Base-by-base conservation (phyloP, 2,888 invertebrate species). In the Drosophila peninsularis region DNA sequence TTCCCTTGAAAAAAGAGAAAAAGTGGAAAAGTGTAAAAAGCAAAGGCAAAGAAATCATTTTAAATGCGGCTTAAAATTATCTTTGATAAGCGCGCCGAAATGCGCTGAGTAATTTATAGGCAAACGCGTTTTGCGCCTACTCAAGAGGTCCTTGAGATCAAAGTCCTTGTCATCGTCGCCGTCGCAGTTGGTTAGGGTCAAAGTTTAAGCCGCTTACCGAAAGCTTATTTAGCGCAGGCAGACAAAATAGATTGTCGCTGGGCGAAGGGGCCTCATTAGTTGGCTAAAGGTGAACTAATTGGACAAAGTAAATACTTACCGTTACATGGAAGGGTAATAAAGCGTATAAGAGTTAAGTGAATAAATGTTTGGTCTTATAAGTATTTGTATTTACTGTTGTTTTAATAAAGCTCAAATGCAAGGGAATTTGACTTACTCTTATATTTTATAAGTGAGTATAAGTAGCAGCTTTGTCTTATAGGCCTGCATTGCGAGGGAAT, bases 31-130 rank as follows among this genome's bases (percentile, higher is more conserved):
- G 50, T 21, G 13, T 0, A 34, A 50, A 36, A 50, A 21, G 34
- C 49, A 47, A 63, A 56, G 52, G 71, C 58, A 68, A 78, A 69
- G 78, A 87, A 83, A 83, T 87, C 73, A 84, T 87, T 87, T 83
- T 84, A 83, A 87, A 83, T 87, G 83, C 83, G 83, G 87, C 83
- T 87, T 83, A 83, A 83, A 83, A 83, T 87, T 84, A 83, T 83
- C 82, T 83, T 83, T 83, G 87, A 83, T 83, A 87, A 80, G 84
- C 82, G 78, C 67, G 75, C 71, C 79, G 79, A 86, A 83, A 83
- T 81, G 74, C 66, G 87, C 77, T 80, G 81, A 84, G 87, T 84
- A 80, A 83, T 86, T 83, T 83, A 87, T 84, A 83, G 80, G 70
- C 78, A 75, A 49, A 41, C n/a, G 56, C 47, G 24, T 62, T 62